A percentile compares a stretch with the other conserved stretches of the same genome.
Conservation (phyloP, 1,140 invertebrate species). For the Heterodera schachtii region DNA sequence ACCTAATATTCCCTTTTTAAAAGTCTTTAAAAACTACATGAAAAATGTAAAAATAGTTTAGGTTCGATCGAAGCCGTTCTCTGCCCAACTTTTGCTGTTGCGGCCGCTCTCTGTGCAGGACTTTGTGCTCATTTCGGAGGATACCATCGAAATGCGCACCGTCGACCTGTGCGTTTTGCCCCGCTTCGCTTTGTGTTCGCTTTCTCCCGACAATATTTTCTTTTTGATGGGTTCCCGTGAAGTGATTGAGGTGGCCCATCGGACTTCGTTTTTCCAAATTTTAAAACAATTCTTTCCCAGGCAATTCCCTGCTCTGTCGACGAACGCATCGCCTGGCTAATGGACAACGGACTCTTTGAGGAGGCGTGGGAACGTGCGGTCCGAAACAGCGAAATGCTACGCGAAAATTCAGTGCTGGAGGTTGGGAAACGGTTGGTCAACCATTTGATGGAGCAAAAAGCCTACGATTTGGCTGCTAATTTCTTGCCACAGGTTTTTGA, state of each 20-base stretch:
- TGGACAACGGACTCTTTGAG: constrained; percentile 55
- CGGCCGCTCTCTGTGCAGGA: constrained; percentile 33
- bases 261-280: not conserved
- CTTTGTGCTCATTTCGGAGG: constrained; percentile 40
- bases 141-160: constrained; percentile 50
- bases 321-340: constrained; percentile 55
- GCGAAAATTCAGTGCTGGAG: constrained; percentile 46
- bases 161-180: constrained; percentile 38
- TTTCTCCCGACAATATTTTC: constrained; percentile 43
- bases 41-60: not conserved
- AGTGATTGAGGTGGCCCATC: constrained; percentile 45
- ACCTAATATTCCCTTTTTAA: not conserved
- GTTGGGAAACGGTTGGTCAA: constrained; percentile 46
- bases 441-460: constrained; percentile 36
- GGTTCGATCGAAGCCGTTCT: constrained; percentile 19
- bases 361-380: constrained; percentile 56
- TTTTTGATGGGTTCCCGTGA: constrained; percentile 49
- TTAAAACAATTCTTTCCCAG: constrained; percentile 33
- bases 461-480: constrained; percentile 44
- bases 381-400: constrained; percentile 36
- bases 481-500: constrained; percentile 49
- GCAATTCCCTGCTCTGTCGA: constrained; percentile 57
- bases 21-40: no score
- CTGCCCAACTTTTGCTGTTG: constrained; percentile 30
- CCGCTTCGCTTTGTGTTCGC: constrained; percentile 34